Conservation (phyloP, 2,113 vertebrate species). For the Callionymus lyra region DNA sequence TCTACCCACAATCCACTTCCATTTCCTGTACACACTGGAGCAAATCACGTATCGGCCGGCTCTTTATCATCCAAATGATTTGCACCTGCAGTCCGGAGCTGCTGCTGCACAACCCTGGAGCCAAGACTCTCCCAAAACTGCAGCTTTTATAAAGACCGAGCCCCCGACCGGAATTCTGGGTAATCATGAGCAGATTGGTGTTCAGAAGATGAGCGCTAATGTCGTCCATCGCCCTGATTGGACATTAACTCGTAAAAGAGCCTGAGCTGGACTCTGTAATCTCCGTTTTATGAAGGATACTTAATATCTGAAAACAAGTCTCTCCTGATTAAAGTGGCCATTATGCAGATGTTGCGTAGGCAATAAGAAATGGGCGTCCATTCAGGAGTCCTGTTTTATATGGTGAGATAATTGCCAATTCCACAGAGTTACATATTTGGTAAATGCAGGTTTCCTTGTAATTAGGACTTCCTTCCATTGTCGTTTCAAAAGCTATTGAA, state of each 20-base stretch:
- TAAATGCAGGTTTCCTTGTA: slow-evolving; percentile 11
- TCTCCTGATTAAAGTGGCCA: slow-evolving; percentile 8
- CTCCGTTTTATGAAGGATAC: slow-evolving; percentile 7
- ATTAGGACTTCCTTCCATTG: slow-evolving; percentile 11
- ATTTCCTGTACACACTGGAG: slow-evolving; percentile 4
- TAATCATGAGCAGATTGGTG: slow-evolving; percentile 3
- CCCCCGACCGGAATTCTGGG: slow-evolving; percentile 1
- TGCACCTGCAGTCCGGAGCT: slow-evolving; percentile 18
- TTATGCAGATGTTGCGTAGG: slow-evolving; percentile 16
- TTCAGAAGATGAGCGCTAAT: slow-evolving; percentile 7
- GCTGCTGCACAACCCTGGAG: background rate
- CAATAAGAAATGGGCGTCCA: slow-evolving; percentile 1
- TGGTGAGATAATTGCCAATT: slow-evolving; percentile 22
- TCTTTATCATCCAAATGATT: slow-evolving; percentile 29
- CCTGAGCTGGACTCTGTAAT: slow-evolving; percentile 5
- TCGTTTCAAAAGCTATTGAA: slow-evolving; percentile 12
- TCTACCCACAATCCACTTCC: slow-evolving; percentile 5
- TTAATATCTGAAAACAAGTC: slow-evolving; percentile 9
- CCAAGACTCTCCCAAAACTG: background rate
- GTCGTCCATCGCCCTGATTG: slow-evolving; percentile 3
- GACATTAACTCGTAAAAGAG: slow-evolving; percentile 2
- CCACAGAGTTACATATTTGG: slow-evolving; percentile 10
- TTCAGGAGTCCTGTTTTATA: slow-evolving; percentile 16
- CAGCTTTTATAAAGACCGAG: background rate
- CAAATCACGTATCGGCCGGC: slow-evolving; percentile 14